A percentile compares a stretch with the other conserved stretches of the same genome.
Conservation (phyloP, 2,113 vertebrate species). For the Ptychochromis oligacanthus region DNA sequence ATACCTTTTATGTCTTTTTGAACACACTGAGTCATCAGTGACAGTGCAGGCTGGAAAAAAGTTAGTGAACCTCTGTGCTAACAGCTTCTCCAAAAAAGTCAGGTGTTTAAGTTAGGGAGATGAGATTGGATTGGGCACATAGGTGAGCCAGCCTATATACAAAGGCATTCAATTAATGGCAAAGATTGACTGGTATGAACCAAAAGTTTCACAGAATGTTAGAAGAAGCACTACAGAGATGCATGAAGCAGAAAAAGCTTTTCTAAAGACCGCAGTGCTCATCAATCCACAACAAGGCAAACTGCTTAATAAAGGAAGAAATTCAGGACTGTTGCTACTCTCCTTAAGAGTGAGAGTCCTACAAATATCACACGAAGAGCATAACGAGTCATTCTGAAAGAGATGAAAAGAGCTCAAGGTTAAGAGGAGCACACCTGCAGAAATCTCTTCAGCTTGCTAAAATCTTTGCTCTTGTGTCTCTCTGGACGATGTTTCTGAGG, state of each 20-base stretch:
- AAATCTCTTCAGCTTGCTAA: background rate
- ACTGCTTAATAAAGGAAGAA: background rate
- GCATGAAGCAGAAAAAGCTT: background rate
- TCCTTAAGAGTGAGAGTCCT: background rate
- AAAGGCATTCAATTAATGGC: background rate
- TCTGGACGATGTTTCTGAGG: background rate
- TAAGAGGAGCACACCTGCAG: background rate
- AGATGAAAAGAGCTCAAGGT: conserved; percentile 12
- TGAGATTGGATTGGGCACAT: background rate
- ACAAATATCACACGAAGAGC: background rate
- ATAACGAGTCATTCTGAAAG: background rate
- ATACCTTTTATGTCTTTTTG: background rate
- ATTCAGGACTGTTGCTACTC: background rate
- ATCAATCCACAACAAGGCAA: background rate
- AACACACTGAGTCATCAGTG: background rate
- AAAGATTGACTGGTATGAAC: background rate
- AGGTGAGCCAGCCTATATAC: background rate
- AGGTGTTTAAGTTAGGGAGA: background rate
- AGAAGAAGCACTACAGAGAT: background rate
- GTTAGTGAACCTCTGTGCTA: background rate
- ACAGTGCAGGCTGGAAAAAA: background rate
- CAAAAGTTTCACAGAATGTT: background rate
- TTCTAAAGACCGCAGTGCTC: background rate
- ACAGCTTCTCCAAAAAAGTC: background rate
- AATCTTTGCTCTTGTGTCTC: background rate